Conservation (phyloP, 64 coral and sea anemone genomes). For the Montipora foliosa region DNA sequence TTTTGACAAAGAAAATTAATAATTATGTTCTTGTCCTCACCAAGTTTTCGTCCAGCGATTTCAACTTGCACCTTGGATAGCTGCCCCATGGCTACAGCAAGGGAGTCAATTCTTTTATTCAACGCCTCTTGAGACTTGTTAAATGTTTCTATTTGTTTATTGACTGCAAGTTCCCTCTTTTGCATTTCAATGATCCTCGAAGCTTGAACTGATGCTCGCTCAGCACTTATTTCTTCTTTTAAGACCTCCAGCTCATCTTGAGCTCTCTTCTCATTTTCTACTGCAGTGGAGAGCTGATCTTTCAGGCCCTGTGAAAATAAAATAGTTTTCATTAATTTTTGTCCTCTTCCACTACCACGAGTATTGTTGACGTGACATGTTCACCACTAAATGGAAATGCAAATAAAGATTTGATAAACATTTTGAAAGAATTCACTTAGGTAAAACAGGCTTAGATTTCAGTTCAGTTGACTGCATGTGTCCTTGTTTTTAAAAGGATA, state of each 20-base stretch:
- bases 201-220: conserved; percentile 78
- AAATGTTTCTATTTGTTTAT: conserved; percentile 69
- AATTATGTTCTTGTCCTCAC: conserved; percentile 34
- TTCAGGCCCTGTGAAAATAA: conserved; percentile 33
- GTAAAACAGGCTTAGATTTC: no score
- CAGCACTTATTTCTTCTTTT: conserved; percentile 87
- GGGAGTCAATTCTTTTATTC: conserved; percentile 46
- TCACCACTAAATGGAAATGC: no score
- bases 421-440: no score
- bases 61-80: conserved; percentile 72
- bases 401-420: no score
- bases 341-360: background rate
- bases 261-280: conserved; percentile 76
- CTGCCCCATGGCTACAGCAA: conserved; percentile 42
- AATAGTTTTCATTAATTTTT: background rate
- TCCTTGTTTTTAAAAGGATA: no score
- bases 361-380: no score
- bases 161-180: conserved; percentile 63
- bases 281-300: conserved; percentile 66
- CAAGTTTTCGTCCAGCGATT: conserved; percentile 70
- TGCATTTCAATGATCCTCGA: conserved; percentile 75
- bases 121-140: conserved; percentile 67
- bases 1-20: background rate
- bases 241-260: conserved; percentile 73
- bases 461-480: no score